phyloP scores from a whole-genome alignment of 1,140 invertebrate species.

The Neuroterus valhalla region DNA sequence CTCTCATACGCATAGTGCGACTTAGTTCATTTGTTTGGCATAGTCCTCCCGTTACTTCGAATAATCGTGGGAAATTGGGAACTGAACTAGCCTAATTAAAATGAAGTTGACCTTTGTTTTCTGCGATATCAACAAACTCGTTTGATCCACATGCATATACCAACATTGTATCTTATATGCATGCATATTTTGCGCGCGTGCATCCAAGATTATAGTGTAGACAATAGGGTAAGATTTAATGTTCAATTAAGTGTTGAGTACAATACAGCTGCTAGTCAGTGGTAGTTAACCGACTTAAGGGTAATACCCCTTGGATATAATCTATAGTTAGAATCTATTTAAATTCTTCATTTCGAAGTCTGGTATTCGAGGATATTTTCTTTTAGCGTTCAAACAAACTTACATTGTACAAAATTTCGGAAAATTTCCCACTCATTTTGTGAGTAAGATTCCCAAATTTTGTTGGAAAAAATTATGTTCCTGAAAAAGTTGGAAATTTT shows the following conservation, averaged over 20 bases:
- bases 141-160: neutral
- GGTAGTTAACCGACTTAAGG: neutral
- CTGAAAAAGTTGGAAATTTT: too few species aligned
- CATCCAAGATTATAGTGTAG: constrained; percentile 6
- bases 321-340: too few species aligned
- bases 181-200: neutral
- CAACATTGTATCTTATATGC: neutral
- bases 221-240: constrained; percentile 4
- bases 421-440: too few species aligned
- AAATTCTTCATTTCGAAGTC: too few species aligned
- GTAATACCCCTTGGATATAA: too few species aligned
- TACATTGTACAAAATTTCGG: too few species aligned
- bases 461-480: too few species aligned
- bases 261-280: neutral
- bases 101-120: constrained; percentile 62
- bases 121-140: constrained; percentile 34
- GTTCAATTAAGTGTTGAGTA: neutral
- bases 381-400: too few species aligned
- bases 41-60: constrained; percentile 51
- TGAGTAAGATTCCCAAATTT: too few species aligned
- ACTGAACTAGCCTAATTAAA: constrained; percentile 60
- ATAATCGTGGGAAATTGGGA: constrained; percentile 64
- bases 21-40: constrained; percentile 24
- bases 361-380: too few species aligned
- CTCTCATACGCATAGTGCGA: constrained; percentile 18